Evolutionary conservation across 2,113 vertebrate genomes (phyloP).

Genomic region (Sinosuthora webbiana): DNA sequence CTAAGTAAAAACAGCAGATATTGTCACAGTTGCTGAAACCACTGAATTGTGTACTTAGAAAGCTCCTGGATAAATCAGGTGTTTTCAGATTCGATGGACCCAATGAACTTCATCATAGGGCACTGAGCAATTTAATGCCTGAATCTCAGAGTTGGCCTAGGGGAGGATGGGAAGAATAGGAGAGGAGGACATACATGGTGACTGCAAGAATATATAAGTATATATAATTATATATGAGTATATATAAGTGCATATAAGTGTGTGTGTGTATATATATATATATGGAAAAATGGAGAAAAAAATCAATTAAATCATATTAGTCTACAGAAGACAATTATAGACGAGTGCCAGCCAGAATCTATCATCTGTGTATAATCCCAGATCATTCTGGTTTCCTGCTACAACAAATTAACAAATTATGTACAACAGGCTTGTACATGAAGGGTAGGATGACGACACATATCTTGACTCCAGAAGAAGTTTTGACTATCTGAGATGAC

Average conservation of each 20-base stretch:
- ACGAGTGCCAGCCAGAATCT: background rate
- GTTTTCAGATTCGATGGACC: background rate
- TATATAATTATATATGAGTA: no score
- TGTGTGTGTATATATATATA: no score
- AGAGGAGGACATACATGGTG: background rate
- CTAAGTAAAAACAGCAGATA: background rate
- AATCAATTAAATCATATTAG: background rate
- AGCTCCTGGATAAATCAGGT: background rate
- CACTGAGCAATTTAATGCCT: background rate
- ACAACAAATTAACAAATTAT: background rate
- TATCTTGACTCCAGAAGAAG: background rate
- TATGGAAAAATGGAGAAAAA: background rate
- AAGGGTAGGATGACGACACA: background rate
- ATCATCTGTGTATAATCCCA: background rate
- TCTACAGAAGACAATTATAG: background rate
- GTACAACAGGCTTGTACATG: rapidly evolving
- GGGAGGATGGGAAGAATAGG: background rate
- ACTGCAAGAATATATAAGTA: background rate
- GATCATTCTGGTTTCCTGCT: background rate
- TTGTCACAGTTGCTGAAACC: background rate
- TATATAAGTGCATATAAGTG: background rate
- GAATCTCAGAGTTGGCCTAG: background rate
- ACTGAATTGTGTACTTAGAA: background rate
- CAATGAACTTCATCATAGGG: background rate
- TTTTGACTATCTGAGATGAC: background rate